These are phyloP conservation scores for Mesorhabditis sp. DNA, from an alignment of 2,888 invertebrate genomes.

Conservation along the genomic window DNA sequence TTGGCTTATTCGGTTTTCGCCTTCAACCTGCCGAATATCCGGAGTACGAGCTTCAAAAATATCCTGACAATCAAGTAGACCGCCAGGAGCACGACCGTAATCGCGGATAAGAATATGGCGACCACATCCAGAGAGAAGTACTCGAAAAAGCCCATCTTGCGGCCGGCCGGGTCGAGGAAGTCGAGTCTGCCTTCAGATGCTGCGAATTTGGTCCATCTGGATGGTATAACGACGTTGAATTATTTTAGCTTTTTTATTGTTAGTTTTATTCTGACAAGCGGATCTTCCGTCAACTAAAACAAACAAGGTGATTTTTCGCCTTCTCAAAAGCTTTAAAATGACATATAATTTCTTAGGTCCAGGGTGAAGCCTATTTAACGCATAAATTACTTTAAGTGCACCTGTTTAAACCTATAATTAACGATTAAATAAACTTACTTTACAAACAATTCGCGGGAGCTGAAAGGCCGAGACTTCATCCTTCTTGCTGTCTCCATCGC, in stretches of 20 bases:
- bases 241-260: too few relatives aligned
- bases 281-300: too few relatives aligned
- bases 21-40: too few relatives aligned
- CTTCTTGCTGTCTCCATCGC: background rate
- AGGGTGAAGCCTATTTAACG: too few relatives aligned
- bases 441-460: background rate
- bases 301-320: too few relatives aligned
- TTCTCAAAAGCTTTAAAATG: too few relatives aligned
- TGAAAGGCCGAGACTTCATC: background rate
- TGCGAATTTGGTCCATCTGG: background rate
- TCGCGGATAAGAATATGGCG: background rate
- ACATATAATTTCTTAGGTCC: too few relatives aligned
- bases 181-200: background rate
- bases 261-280: too few relatives aligned
- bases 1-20: too few relatives aligned
- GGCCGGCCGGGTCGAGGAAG: constrained; percentile 2
- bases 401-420: too few relatives aligned
- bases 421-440: background rate
- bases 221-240: background rate
- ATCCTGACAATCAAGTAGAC: background rate
- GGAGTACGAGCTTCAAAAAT: too few relatives aligned
- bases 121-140: background rate
- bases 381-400: too few relatives aligned
- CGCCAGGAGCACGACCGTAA: background rate
- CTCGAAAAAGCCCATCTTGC: background rate